phyloP scores from a whole-genome alignment of 2,888 invertebrate genomes.

The Stenodera caucasica region DNA sequence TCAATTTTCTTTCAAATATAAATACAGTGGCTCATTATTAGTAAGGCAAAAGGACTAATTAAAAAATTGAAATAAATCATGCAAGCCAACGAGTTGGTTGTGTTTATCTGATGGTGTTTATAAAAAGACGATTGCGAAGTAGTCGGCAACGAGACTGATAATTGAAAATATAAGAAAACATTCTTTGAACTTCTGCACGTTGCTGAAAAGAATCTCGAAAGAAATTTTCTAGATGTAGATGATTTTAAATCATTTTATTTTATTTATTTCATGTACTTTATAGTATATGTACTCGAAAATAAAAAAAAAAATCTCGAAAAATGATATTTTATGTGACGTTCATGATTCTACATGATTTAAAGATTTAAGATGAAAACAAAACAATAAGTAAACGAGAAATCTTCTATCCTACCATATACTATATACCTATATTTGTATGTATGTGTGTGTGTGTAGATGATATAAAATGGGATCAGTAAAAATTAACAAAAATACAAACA shows the following conservation, averaged over 20 bases:
- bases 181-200: constrained; percentile 6
- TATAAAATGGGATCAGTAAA: constrained; percentile 47
- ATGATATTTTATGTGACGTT: not conserved
- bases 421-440: too few species aligned
- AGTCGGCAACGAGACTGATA: constrained; percentile 44
- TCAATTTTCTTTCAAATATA: not conserved
- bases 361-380: not conserved
- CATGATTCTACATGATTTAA: constrained; percentile 1
- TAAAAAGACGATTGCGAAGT: constrained; percentile 29
- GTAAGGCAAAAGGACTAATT: not conserved
- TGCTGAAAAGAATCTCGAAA: not conserved
- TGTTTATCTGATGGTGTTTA: constrained; percentile 25
- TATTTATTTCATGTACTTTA: not conserved
- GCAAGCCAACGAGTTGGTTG: constrained; percentile 23
- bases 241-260: constrained; percentile 3
- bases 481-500: constrained; percentile 51
- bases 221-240: constrained; percentile 4
- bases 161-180: constrained; percentile 42
- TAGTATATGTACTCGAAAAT: not conserved
- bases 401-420: not conserved
- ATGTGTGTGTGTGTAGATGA: constrained; percentile 30
- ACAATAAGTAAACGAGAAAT: constrained; percentile 1
- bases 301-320: not conserved
- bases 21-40: constrained; percentile 6
- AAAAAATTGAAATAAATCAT: constrained; percentile 21